Base-by-base conservation (phyloP, 2,888 invertebrate genomes). In the Nemotelus pantherinus region DNA sequence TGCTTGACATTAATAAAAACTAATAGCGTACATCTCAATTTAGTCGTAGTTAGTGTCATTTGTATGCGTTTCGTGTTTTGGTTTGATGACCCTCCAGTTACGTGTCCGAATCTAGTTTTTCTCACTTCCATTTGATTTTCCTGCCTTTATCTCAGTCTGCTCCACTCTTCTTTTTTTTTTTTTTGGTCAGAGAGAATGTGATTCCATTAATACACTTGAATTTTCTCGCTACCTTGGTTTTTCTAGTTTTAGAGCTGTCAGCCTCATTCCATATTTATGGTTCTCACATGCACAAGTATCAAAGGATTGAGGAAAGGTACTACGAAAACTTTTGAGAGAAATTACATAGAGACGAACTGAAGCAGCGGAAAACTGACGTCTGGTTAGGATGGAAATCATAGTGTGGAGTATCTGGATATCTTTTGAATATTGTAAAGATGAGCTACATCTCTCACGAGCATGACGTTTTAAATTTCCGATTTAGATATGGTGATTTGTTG, bases 31-130 rank as follows among this genome's bases (percentile, higher is more conserved):
- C 60, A 74, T 74, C 74, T 74, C 74, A 43, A 60, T 74, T 72
- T 63, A 25, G 74, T 43, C 48, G 41, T 74, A 63, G 74, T 74
- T 74, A 60, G 74, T 60, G 60, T 70, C 65, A 78, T 78, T 78
- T 78, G 77, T 78, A 78, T 78, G 78, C 78, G 76, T 74, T 78
- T 74, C 77, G 63, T 72, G 77, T 77, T 53, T 25, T 67, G 74
- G 74, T 74, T 78, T 78, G 78, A 78, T 78, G 78, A 67, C 78
- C 77, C 57, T 78, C 68, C 77, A 60, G 78, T 67, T 78, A 78
- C 78, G 78, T 78, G 78, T 72, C 77, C 72, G 72, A 72, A 58
- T 78, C 74, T 55, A 67, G 72, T 58, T 74, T 74, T 78, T 67
- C 68, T 67, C 74, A 71, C 72, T 74, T 63, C 65, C 55, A 77